Evolutionary conservation across 1,140 invertebrate genomes (phyloP).

Genomic region (Solenopsis fugax): DNA sequence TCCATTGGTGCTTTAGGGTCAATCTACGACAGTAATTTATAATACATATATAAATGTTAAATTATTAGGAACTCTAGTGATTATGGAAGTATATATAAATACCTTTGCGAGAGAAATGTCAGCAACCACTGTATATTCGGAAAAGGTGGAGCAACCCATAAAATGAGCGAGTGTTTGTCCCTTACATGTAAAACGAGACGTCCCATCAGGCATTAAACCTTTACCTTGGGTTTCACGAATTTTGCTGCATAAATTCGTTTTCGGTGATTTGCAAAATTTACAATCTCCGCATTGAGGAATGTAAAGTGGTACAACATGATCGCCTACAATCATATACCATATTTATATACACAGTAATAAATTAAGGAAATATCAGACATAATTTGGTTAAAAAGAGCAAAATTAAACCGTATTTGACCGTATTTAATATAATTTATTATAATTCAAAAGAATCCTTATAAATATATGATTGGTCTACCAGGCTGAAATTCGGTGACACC

Average conservation of each 20-base stretch:
- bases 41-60: background rate
- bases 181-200: constrained; percentile 96
- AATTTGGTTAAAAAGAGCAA: constrained; percentile 24
- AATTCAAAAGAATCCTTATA: background rate
- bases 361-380: constrained; percentile 32
- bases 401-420: constrained; percentile 12
- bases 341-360: constrained; percentile 20
- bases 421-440: constrained; percentile 47
- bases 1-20: constrained; percentile 93
- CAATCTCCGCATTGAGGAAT: constrained; percentile 98
- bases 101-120: constrained; percentile 97
- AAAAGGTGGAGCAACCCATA: constrained; percentile 99
- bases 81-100: constrained; percentile 41
- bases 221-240: constrained; percentile 95
- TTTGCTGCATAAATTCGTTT: constrained; percentile 99
- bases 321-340: constrained; percentile 88
- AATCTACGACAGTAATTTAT: constrained; percentile 83
- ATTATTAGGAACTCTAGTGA: background rate
- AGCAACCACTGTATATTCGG: constrained; percentile 98
- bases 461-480: constrained; percentile 86
- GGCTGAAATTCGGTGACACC: constrained; percentile 95
- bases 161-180: constrained; percentile 97
- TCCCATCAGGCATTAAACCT: constrained; percentile 98
- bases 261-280: constrained; percentile 97
- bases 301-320: constrained; percentile 98